Conservation (phyloP, 1,140 invertebrate genomes). For the Druon quercuslanigerum region DNA sequence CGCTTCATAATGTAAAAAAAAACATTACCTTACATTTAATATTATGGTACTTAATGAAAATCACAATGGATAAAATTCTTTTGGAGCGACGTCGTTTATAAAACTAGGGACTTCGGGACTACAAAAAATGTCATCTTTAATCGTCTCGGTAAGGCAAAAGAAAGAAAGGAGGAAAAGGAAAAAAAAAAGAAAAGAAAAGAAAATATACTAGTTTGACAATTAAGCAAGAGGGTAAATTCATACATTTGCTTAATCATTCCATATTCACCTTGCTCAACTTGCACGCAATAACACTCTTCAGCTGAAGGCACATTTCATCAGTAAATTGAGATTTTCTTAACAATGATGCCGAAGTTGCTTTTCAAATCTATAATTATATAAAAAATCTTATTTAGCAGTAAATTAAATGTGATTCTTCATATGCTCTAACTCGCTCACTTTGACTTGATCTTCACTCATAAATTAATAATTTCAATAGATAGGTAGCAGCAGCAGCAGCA, state of each 20-base stretch:
- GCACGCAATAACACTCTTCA: not conserved
- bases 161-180: no score
- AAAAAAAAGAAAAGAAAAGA: not conserved
- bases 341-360: no score
- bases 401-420: no score
- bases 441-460: no score
- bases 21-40: conserved; percentile 12
- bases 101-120: not conserved
- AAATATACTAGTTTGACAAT: not conserved
- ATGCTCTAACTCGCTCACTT: no score
- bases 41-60: conserved; percentile 24
- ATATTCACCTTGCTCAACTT: not conserved
- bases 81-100: not conserved
- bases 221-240: not conserved
- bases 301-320: no score
- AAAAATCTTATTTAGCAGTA: no score
- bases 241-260: not conserved
- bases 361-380: no score
- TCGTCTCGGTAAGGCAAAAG: not conserved
- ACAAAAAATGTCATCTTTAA: not conserved
- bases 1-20: conserved; percentile 25
- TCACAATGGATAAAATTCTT: conserved; percentile 25
- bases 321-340: no score
- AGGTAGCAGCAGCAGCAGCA: no score
- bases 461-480: not conserved